Base-by-base conservation (phyloP, 2,888 invertebrate species). In the Rugalucina vietnamica region DNA sequence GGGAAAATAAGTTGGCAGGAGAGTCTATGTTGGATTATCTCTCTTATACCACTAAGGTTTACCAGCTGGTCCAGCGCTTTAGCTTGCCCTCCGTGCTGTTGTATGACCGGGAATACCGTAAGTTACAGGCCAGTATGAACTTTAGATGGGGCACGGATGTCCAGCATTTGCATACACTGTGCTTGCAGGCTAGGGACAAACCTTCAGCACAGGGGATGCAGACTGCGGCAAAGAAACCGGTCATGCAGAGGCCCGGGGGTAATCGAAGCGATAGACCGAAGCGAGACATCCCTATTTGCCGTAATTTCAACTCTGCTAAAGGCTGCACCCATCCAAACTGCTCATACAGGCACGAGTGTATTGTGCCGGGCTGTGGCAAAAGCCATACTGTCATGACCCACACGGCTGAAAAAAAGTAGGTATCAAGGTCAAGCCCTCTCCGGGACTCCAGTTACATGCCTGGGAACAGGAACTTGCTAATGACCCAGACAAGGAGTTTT, bases 311-410 rank as follows among this genome's bases (percentile, higher is more conserved):
- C 18, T 60, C 60, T 12, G 8, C 60, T 5, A 60, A 60, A 27
- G 60, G 60, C 29, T 60, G 60, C 60, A 60, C 24, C 5, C 29
- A 27, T 60, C 60, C 60, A 5, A n/a, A n/a, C n/a, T n/a, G n/a
- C n/a, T n/a, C n/a, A n/a, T 54, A 54, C 54, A 54, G n/a, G n/a
- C 54, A 54, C n/a, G 54, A 54, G n/a, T 54, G 54, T n/a, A 43
- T n/a, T n/a, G n/a, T n/a, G n/a, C n/a, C n/a, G n/a, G 43, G 43
- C 10, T 43, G 43, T 43, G 43, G 43, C 10, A 43, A 43, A 43
- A 12, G 10, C 43, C 43, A 43, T 18, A 43, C 43, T 43, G 43
- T 43, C 8, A 43, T 43, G 43, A 43, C 43, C 8, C 43, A 43
- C 43, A 43, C 43, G 18, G 18, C 43, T 43, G 43, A 43, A 43